Evolutionary conservation across 2,797 vertebrate species (phyloP).

Genomic region (Coranthus polyacanthus): DNA sequence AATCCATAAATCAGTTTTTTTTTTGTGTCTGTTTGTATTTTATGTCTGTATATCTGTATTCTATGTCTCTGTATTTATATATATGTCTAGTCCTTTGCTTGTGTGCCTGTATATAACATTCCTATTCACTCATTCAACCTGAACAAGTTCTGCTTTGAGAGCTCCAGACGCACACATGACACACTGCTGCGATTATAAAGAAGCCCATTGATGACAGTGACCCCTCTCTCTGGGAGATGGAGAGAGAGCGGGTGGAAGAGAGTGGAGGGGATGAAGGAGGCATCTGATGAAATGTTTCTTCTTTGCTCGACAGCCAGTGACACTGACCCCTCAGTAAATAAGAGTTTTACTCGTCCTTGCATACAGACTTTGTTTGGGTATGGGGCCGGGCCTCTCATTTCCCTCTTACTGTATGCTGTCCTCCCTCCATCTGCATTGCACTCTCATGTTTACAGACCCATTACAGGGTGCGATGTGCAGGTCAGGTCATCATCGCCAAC

Average conservation of each 20-base stretch:
- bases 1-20: neutral
- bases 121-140: conserved; percentile 35
- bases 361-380: conserved; percentile 46
- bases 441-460: conserved; percentile 65
- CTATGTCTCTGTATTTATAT: conserved; percentile 1
- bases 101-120: conserved; percentile 46
- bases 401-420: conserved; percentile 25
- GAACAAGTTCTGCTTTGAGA: conserved; percentile 68
- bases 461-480: conserved; percentile 60
- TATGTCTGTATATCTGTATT: conserved; percentile 9
- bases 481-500: conserved; percentile 64
- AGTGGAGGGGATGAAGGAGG: conserved; percentile 37
- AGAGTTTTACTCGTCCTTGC: conserved; percentile 37
- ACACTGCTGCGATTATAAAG: conserved; percentile 64
- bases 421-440: conserved; percentile 45
- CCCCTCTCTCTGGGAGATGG: conserved; percentile 56
- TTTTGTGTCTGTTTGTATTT: conserved; percentile 2
- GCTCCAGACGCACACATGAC: conserved; percentile 61
- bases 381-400: conserved; percentile 31
- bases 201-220: conserved; percentile 73
- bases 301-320: conserved; percentile 50
- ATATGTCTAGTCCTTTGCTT: conserved; percentile 26
- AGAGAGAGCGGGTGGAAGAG: conserved; percentile 34
- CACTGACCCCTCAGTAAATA: conserved; percentile 66
- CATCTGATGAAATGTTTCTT: conserved; percentile 59